Evolutionary conservation across 92 coral and sea anemone species (phyloP), one percentile per base, ranked within the genome.

Genomic region (Micromussa lordhowensis): DNA sequence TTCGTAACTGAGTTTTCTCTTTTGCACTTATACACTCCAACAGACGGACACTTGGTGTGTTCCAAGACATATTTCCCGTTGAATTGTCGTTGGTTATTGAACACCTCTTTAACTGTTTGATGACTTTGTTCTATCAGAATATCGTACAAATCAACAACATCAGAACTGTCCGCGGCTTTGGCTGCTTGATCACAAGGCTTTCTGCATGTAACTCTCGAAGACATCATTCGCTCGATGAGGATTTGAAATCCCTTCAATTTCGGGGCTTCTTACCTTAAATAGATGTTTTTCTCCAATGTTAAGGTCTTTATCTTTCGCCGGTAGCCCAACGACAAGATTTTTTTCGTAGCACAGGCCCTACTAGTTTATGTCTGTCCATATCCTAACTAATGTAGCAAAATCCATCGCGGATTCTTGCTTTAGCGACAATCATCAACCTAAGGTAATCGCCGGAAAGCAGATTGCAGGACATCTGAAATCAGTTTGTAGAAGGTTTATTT

Each of bases 331-430:
- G 18, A 48, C 15, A 51, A 40, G 55, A n/a, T 44, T 21, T 1
- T 77, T 38, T 26, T 28, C 81, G 29, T 0, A 77, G 32, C 81
- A 48, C 7, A 24, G 81, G 81, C 35, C 81, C 44, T 1, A 77
- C 57, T 26, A 77, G 11, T 24, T 40, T 77, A 77, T 48, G 30
- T 19, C 57, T 28, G 9, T 77, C 81, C 57, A 77, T 38, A 18
- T 77, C 81, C 32, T 17, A 77, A 14, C 81, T 61, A 35, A 77
- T 38, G 31, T 77, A 77, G 16, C 81, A 77, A 77, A 77, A 28
- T 24, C 81, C 81, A 26, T 77, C 35, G 12, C 16, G n/a, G 21
- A 5, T 51, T 26, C 19, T 77, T 22, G 61, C 81, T 38, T 77
- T 77, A 18, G 29, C 81, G 28, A 77, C 57, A 30, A 77, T 77